Evolutionary conservation across 2,888 invertebrate genomes (phyloP), one percentile per base, ranked within the genome.

Genomic region (Lasioglossum leucozonium): DNA sequence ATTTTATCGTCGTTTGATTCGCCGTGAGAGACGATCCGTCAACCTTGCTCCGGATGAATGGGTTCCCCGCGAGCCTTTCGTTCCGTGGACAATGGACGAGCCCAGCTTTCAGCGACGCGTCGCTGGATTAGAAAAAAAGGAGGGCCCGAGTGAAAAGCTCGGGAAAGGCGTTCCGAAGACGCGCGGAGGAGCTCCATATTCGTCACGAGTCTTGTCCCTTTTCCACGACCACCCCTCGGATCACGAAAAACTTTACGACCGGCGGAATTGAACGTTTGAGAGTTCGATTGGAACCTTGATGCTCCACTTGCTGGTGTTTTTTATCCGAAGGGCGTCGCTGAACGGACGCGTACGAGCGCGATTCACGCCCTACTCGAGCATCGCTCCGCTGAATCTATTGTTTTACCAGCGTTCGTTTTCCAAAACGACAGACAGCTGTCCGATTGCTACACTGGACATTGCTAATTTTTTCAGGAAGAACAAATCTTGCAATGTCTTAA

Each of bases 1-100:
- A 88, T 85, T 89, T 89, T 82, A 89, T 85, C 83, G 79, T 62
- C 81, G 84, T 85, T 88, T 86, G 88, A 87, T 80, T 75, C 77
- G 79, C 77, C 72, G 81, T 74, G 62, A 74, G 77, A 85, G 84
- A 82, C 82, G 88, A 86, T 81, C 79, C 69, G 81, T 77, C 87
- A 85, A 75, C 77, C 79, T 37, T 80, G 77, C 81, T 44, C 69
- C 75, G 80, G 84, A 77, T 79, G 67, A 80, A 88, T 86, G 75
- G 83, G 80, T 73, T 72, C 79, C 65, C 30, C 82, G 67, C 42
- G 44, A 65, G 75, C 77, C 75, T 79, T 74, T 77, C 83, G 72
- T 75, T 13, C 40, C 47, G 55, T 75, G 84, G 80, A 89, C 84
- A 88, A 89, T 85, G 75, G 76, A 13, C 85, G 79, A 87, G 75